A percentile compares a stretch with the other conserved stretches of the same genome.
Conservation (phyloP, 2,888 invertebrate species). For the Lasioglossum calceatum region DNA sequence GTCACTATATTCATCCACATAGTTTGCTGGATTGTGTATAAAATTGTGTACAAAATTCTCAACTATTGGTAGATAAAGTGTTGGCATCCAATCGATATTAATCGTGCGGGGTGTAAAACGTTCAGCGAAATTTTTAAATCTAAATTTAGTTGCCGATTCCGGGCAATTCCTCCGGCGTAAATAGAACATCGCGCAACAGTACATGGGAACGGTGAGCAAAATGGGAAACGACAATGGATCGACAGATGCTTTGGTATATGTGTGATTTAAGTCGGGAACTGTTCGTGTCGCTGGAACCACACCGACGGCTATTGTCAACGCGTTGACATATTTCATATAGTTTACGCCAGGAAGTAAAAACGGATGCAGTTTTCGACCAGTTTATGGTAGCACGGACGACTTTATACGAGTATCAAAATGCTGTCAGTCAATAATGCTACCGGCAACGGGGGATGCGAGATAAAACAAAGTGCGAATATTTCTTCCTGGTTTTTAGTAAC, state of each 20-base stretch:
- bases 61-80: neutral
- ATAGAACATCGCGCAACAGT: slow-evolving; percentile 30
- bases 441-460: neutral
- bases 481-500: neutral
- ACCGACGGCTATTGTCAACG: slow-evolving; percentile 50
- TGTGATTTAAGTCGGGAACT: slow-evolving; percentile 43
- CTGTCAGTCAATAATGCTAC: slow-evolving; percentile 9
- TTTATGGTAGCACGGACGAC: slow-evolving; percentile 23
- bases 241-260: slow-evolving; percentile 39
- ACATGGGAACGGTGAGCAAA: slow-evolving; percentile 36
- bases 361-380: slow-evolving; percentile 32
- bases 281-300: slow-evolving; percentile 29
- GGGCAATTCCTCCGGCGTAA: slow-evolving; percentile 31
- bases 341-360: slow-evolving; percentile 43
- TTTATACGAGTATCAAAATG: slow-evolving; percentile 5
- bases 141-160: slow-evolving; percentile 4
- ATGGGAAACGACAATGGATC: slow-evolving; percentile 43
- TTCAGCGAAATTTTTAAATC: neutral
- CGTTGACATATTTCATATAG: slow-evolving; percentile 47
- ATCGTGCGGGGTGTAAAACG: neutral
- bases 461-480: neutral
- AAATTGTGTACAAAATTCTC: neutral
- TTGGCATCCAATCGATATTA: neutral
- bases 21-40: too few relatives aligned
- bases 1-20: too few relatives aligned